Evolutionary conservation across 1,140 invertebrate species (phyloP), one percentile per base, ranked within the genome.

Genomic region (Phymastichus coffea): DNA sequence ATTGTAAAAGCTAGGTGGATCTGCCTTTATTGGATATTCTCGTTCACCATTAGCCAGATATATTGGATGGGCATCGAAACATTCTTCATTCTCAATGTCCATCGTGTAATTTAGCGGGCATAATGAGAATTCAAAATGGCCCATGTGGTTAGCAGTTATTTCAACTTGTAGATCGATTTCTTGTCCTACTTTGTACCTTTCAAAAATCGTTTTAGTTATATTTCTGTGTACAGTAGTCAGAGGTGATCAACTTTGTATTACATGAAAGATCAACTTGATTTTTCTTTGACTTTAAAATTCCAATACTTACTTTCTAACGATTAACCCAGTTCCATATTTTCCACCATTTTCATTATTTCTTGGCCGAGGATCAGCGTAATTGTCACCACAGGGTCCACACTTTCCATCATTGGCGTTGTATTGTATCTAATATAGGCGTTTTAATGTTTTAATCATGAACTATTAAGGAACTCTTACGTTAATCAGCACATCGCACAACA

Each of bases 101-200:
- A 23, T 66, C 1, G 59, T 58, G 9, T 61, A 20, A 17, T 74
- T 67, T 33, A 85, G 66, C 17, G 80, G 77, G 57, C 87, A 88
- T 3, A 88, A 40, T 6, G 82, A 63, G 67, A 85, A 87, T 57
- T 73, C 68, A 55, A 87, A 86, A 49, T 74, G 69, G 2, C 85
- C 93, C 61, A 81, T 78, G 70, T 93, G 91, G 66, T 82, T 84
- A 2, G 88, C 87, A 0, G 88, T 91, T 2, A 92, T 64, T 67
- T 90, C 84, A 0, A 92, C 83, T 26, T 86, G 81, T 19, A 92
- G 82, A 1, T 81, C 81, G 25, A 93, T 83, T 2, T 78, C 72
- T 33, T 85, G 80, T 15, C 84, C 84, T 0, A 81, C 77, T 23
- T 82, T 79, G 70, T 92, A 93, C 67, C 62, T 71, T 37, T 19